Percentiles rank a stretch among this genome's conserved stretches.
Evolutionary conservation across 2,888 invertebrate genomes (phyloP).

Genomic region (Mythimna loreyi): DNA sequence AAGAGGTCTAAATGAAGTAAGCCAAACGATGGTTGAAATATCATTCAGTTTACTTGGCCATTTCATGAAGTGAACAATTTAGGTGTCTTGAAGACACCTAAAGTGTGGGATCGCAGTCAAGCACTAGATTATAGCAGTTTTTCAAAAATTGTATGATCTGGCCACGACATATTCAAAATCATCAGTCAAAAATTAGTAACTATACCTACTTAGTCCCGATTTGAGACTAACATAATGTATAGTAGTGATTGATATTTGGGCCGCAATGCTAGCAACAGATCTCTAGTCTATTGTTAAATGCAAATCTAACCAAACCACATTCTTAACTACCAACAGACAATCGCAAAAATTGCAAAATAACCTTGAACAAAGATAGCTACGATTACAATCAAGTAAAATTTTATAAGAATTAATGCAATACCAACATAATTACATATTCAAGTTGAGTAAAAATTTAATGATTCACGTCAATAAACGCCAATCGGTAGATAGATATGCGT

Average conservation of each 20-base stretch:
- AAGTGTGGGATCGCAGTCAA: too few relatives aligned
- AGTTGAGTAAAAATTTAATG: constrained; percentile 25
- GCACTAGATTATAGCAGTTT: too few relatives aligned
- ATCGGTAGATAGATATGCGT: constrained; percentile 38
- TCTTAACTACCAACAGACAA: constrained; percentile 8
- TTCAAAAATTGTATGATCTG: too few relatives aligned
- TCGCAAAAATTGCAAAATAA: constrained; percentile 12
- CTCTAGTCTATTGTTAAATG: not conserved
- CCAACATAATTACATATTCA: constrained; percentile 29
- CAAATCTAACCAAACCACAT: constrained; percentile 6
- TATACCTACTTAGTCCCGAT: not conserved
- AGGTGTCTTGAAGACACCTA: too few relatives aligned
- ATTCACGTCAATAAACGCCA: constrained; percentile 41
- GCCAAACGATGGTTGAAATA: too few relatives aligned
- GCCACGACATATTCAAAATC: too few relatives aligned
- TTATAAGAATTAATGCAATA: constrained; percentile 9
- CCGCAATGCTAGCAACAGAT: not conserved
- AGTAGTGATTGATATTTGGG: not conserved
- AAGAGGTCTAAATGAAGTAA: too few relatives aligned
- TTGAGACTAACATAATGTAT: not conserved
- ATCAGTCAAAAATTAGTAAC: not conserved
- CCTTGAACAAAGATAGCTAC: constrained; percentile 28
- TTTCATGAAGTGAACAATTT: too few relatives aligned
- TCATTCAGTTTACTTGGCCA: too few relatives aligned
- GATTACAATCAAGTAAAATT: constrained; percentile 33